Conservation (phyloP, 2,113 vertebrate genomes). For the Entomyzon cyanotis region DNA sequence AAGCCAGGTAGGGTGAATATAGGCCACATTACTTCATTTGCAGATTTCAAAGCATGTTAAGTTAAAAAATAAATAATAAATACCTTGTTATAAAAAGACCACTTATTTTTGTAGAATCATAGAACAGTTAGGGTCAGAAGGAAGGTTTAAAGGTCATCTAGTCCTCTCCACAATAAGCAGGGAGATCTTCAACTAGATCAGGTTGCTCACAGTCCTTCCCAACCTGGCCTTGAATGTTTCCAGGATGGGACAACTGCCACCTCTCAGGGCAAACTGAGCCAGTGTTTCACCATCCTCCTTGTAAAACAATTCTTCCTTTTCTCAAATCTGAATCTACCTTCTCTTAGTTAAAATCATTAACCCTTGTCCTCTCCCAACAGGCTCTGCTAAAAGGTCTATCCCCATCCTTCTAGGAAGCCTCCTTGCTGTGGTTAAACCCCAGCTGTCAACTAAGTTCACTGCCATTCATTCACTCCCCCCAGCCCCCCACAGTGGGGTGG, state of each 20-base stretch:
- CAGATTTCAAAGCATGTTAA: not conserved
- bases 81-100: not conserved
- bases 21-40: not conserved
- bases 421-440: accelerated
- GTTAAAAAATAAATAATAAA: not conserved
- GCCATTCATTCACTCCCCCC: too few species aligned
- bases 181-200: not conserved
- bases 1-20: not conserved
- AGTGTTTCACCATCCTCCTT: not conserved
- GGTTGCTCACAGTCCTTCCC: not conserved
- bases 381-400: not conserved
- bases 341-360: not conserved
- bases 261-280: not conserved
- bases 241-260: not conserved
- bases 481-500: not conserved
- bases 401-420: not conserved
- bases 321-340: not conserved
- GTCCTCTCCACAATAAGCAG: not conserved
- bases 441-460: not conserved
- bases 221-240: not conserved
- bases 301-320: not conserved
- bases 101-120: not conserved
- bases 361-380: not conserved
- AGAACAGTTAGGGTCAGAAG: not conserved
- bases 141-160: not conserved